Percentiles rank a stretch among this genome's conserved stretches.
Evolutionary conservation across 2,888 invertebrate genomes (phyloP).

Genomic region (Falcaria lacertinaria): DNA sequence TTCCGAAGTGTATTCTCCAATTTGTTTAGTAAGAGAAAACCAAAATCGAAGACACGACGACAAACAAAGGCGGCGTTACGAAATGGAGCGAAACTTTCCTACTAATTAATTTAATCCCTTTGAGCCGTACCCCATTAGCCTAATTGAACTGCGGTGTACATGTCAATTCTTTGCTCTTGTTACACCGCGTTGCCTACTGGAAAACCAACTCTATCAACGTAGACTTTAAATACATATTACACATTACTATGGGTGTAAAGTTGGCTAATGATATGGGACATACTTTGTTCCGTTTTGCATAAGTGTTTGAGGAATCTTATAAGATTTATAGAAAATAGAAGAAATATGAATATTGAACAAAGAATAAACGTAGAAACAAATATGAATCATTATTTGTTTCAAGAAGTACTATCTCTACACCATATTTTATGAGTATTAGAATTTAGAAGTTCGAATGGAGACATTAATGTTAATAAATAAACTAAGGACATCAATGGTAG

Average conservation of each 20-base stretch:
- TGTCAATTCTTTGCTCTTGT: conserved; percentile 73
- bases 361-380: no score
- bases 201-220: conserved; percentile 24
- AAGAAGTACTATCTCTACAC: conserved; percentile 10
- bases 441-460: conserved; percentile 14
- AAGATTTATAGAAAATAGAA: conserved; percentile 27
- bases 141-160: conserved; percentile 79
- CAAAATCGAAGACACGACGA: conserved; percentile 51
- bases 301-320: conserved; percentile 47
- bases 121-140: conserved; percentile 75
- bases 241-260: conserved; percentile 16
- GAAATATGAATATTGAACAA: no score
- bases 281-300: conserved; percentile 69
- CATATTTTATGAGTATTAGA: conserved; percentile 8
- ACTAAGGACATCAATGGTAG: background rate
- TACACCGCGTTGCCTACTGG: conserved; percentile 13
- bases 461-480: conserved; percentile 12
- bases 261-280: conserved; percentile 62
- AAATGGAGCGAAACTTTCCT: conserved; percentile 74
- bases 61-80: conserved; percentile 69
- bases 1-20: conserved; percentile 17
- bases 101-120: conserved; percentile 79
- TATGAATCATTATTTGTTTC: background rate
- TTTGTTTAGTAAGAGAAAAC: conserved; percentile 38
- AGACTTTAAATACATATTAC: conserved; percentile 17